A percentile compares a stretch with the other conserved stretches of the same genome.
Evolutionary conservation across 1,140 invertebrate genomes (phyloP).

Genomic region (Cyclina sinensis): DNA sequence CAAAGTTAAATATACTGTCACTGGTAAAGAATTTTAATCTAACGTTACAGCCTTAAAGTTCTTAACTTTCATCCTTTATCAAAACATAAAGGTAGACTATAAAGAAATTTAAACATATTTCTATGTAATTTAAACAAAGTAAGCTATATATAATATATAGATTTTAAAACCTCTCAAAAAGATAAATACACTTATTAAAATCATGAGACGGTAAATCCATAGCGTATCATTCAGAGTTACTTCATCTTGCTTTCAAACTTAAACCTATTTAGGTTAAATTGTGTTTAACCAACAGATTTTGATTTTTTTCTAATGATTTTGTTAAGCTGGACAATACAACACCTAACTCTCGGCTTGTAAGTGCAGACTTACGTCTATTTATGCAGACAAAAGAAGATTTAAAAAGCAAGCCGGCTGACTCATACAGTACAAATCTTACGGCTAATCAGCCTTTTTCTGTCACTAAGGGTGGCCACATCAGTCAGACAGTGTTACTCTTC

Average conservation of each 20-base stretch:
- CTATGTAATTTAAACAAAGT: conserved; percentile 13
- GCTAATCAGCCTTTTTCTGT: too few relatives aligned
- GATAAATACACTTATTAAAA: too few relatives aligned
- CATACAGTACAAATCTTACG: too few relatives aligned
- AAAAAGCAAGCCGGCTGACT: too few relatives aligned
- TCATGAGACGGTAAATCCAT: too few relatives aligned
- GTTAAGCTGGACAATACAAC: too few relatives aligned
- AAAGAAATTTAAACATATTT: conserved; percentile 7
- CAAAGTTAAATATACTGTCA: background rate
- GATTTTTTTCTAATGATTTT: background rate
- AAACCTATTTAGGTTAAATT: background rate
- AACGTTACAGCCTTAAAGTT: background rate
- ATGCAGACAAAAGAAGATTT: too few relatives aligned
- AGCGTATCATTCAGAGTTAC: background rate
- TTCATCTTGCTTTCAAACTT: background rate
- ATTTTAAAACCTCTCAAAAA: background rate
- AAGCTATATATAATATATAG: background rate
- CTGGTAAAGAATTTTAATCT: background rate
- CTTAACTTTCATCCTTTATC: background rate
- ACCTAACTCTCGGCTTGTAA: too few relatives aligned
- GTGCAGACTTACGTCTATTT: too few relatives aligned
- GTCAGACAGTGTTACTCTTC: too few relatives aligned
- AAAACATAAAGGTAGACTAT: background rate
- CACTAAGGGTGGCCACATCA: too few relatives aligned
- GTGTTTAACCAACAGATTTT: conserved; percentile 28